Evolutionary conservation across 2,797 vertebrate genomes (phyloP), one percentile per base, ranked within the genome.

Genomic region (Sebastes kiyomatsui): DNA sequence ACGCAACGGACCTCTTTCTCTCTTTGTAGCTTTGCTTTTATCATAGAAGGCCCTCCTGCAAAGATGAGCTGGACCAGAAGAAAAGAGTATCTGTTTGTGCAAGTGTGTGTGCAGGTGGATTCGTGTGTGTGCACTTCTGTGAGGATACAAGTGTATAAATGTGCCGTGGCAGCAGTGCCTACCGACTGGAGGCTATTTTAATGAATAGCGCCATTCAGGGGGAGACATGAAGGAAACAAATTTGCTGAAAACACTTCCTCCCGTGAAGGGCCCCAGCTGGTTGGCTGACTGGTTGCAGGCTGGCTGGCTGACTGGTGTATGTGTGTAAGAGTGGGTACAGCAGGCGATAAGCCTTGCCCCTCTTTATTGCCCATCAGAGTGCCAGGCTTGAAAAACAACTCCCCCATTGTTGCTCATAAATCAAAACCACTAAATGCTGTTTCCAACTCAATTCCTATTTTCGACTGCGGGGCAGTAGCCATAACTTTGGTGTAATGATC

Each of bases 151-250:
- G 87, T 90, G 83, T 88, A 84, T 89, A 89, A 94, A 91, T 92
- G 93, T 89, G 90, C 86, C 59, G 20, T 82, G 87, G 87, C 91
- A 91, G 88, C 91, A 84, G 78, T 82, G 79, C 83, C 86, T 84
- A 81, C 80, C 46, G 67, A 93, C 90, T 93, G 87, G 82, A 83
- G 92, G 90, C 88, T 88, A 88, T 91, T 92, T 92, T 87, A 92
- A 94, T 92, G 91, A 94, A 95, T 93, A 90, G 91, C 81, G 52
- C 88, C 87, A 92, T 95, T 93, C 92, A 93, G 89, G 76, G 61
- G 0, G n/a, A 75, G 87, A 92, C 91, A 88, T 86, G 91, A 93
- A 92, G 92, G 85, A 92, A 91, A 90, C 87, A 87, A 79, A 90
- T 93, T 90, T 90, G 90, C 79, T 92, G 84, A 92, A 91, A 94